Evolutionary conservation across 2,113 vertebrate genomes (phyloP).

Genomic region (Nipponia nippon): DNA sequence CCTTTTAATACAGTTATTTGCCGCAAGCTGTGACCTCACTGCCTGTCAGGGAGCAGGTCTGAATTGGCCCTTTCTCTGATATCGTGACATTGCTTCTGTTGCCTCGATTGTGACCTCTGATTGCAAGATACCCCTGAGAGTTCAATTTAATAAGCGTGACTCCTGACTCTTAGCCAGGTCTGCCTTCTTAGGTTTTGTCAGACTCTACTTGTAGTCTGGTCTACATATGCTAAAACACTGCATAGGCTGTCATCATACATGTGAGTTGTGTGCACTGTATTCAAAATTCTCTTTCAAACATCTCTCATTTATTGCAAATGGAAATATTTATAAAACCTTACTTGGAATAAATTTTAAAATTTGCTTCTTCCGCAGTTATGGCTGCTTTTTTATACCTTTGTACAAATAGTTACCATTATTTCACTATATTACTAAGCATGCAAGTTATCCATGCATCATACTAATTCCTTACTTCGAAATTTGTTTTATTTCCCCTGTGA

Average conservation of each 20-base stretch:
- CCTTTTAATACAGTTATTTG: constrained; percentile 81
- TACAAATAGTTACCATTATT: background rate
- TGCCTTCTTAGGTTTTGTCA: constrained; percentile 69
- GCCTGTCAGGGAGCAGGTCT: constrained; percentile 79
- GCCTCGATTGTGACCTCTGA: constrained; percentile 85
- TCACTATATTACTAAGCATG: background rate
- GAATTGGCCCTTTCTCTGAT: constrained; percentile 89
- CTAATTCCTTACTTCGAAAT: background rate
- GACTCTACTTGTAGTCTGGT: constrained; percentile 46
- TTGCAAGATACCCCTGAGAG: constrained; percentile 87
- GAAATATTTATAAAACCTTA: background rate
- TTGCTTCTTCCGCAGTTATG: background rate
- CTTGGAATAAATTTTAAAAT: background rate
- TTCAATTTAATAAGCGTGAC: constrained; percentile 90
- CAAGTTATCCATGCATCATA: background rate
- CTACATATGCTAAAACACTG: constrained; percentile 52
- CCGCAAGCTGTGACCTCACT: constrained; percentile 79
- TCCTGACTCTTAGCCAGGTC: constrained; percentile 85
- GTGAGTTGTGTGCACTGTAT: background rate
- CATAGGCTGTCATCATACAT: background rate
- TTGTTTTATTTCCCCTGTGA: background rate
- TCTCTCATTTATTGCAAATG: background rate
- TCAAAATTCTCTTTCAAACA: background rate
- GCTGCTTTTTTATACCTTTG: background rate
- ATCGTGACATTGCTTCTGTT: constrained; percentile 84